Conservation (phyloP, 2,888 invertebrate genomes). For the Dolichopus griseipennis region DNA sequence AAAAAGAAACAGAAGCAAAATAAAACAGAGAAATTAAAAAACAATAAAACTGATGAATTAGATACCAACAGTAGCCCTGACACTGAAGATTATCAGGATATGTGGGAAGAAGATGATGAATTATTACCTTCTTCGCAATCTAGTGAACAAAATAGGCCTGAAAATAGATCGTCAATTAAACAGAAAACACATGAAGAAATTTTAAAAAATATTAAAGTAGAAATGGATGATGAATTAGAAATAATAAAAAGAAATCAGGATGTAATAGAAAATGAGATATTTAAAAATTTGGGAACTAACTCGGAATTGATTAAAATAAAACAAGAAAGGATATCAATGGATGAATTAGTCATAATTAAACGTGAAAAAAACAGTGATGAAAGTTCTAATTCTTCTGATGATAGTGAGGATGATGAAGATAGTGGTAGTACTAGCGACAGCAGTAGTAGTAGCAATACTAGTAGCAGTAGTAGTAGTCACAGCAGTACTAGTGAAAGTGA, state of each 20-base stretch:
- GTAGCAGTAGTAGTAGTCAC: not conserved
- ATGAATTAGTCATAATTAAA: not conserved
- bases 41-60: not conserved
- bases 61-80: conserved; percentile 31
- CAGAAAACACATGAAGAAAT: not conserved
- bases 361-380: not conserved
- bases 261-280: not conserved
- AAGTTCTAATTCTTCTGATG: not conserved
- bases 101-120: conserved; percentile 40
- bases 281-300: not conserved
- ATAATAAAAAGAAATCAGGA: not conserved
- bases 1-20: not conserved
- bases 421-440: not conserved
- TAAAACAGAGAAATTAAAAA: not conserved
- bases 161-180: not conserved
- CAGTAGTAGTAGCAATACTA: not conserved
- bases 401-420: not conserved
- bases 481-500: conserved; percentile 7
- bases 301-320: not conserved
- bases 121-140: not conserved
- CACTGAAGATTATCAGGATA: conserved; percentile 41
- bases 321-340: not conserved
- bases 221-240: not conserved
- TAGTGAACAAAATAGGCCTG: not conserved
- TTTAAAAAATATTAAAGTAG: conserved; percentile 6